Conservation (phyloP, 2,888 invertebrate species). For the Cabera pusaria region DNA sequence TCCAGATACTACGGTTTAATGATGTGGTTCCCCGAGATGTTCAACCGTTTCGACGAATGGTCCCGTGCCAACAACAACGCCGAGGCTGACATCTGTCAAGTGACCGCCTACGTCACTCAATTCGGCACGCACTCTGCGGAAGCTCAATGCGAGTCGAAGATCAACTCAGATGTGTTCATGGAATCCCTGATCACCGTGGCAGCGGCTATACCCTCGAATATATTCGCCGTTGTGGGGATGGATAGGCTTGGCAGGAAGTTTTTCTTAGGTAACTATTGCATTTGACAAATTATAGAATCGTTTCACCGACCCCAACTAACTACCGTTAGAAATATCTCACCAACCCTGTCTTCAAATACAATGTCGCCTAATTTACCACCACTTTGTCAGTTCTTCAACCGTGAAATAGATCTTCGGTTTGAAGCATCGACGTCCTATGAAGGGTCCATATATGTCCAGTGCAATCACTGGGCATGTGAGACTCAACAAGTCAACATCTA, state of each 20-base stretch:
- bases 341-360: too few species aligned
- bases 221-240: conserved; percentile 92
- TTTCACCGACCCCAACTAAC: too few species aligned
- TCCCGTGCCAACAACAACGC: conserved; percentile 86
- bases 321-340: too few species aligned
- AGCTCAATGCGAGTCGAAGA: conserved; percentile 86
- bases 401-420: too few species aligned
- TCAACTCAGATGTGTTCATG: conserved; percentile 91
- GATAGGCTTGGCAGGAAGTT: conserved; percentile 93
- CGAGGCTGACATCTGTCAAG: conserved; percentile 88
- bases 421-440: too few species aligned
- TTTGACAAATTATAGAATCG: too few species aligned
- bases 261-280: conserved; percentile 85
- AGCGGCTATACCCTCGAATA: conserved; percentile 92
- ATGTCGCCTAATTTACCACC: too few species aligned
- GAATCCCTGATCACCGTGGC: conserved; percentile 94
- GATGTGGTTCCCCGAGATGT: conserved; percentile 99
- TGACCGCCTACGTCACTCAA: conserved; percentile 89
- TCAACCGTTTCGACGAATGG: conserved; percentile 94
- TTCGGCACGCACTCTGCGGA: conserved; percentile 84
- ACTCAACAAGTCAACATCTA: too few species aligned
- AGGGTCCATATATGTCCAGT: too few species aligned
- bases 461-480: too few species aligned
- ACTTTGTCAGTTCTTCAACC: too few species aligned
- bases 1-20: conserved; percentile 94